Conservation (phyloP, 2,113 vertebrate species). For the Myotis davidii region DNA sequence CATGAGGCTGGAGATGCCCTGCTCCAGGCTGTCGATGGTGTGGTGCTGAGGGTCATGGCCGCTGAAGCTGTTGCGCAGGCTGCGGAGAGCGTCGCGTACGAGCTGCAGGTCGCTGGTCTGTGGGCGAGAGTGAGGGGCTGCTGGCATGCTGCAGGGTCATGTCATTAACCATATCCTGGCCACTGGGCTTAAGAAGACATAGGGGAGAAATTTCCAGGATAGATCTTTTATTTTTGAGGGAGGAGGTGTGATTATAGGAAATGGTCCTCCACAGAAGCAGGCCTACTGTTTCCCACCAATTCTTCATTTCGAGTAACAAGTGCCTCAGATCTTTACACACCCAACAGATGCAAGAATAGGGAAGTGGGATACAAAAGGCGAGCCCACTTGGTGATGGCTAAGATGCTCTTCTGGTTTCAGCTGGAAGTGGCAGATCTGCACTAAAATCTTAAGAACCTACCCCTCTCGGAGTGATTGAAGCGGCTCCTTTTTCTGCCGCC, state of each 20-base stretch:
- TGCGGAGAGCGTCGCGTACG: slow-evolving; percentile 93
- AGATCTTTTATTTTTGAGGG: neutral
- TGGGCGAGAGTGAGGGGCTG: neutral
- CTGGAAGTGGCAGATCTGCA: neutral
- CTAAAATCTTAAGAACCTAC: slow-evolving; percentile 82
- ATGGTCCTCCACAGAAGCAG: neutral
- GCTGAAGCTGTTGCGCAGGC: slow-evolving; percentile 95
- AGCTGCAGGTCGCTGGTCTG: slow-evolving; percentile 95
- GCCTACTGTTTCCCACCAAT: neutral
- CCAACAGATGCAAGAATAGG: neutral
- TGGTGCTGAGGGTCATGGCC: slow-evolving; percentile 97
- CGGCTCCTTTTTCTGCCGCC: slow-evolving; percentile 84
- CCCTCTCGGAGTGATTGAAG: slow-evolving; percentile 81
- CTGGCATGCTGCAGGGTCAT: fast-evolving
- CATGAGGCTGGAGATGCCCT: slow-evolving; percentile 95
- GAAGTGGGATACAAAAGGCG: neutral
- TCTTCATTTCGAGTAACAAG: neutral
- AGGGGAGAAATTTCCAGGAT: neutral
- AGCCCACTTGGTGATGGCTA: neutral
- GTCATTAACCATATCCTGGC: neutral
- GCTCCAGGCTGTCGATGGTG: slow-evolving; percentile 98
- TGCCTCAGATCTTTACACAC: neutral
- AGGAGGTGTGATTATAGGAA: neutral
- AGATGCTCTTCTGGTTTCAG: neutral
- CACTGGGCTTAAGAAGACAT: neutral